Conservation (phyloP, 2,888 invertebrate species). For the Dynastes grantii region DNA sequence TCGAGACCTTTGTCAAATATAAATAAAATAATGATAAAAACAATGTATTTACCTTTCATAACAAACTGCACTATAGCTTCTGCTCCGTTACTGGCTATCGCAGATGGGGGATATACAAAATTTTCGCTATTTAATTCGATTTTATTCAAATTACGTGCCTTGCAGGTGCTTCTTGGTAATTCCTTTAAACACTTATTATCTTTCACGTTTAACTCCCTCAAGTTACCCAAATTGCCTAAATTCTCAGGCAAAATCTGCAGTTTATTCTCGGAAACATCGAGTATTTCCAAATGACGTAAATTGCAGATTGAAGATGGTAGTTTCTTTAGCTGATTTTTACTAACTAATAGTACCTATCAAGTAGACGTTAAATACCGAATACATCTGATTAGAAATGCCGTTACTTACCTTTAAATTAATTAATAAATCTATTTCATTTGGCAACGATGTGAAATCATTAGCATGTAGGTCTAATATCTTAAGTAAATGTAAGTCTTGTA, state of each 20-base stretch:
- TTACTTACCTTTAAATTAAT: conserved; percentile 77
- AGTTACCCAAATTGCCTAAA: conserved; percentile 76
- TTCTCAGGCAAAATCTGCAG: conserved; percentile 77
- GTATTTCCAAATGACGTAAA: conserved; percentile 76
- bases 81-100: conserved; percentile 76
- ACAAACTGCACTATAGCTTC: conserved; percentile 79
- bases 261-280: conserved; percentile 82
- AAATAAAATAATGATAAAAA: neutral
- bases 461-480: conserved; percentile 78
- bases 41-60: conserved; percentile 69
- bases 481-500: conserved; percentile 80
- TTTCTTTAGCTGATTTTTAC: conserved; percentile 80
- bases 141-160: conserved; percentile 75
- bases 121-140: conserved; percentile 77
- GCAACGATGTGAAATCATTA: conserved; percentile 78
- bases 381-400: neutral
- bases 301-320: conserved; percentile 81
- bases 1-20: too few relatives aligned
- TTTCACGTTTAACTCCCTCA: conserved; percentile 77
- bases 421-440: conserved; percentile 78
- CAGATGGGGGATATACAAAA: conserved; percentile 79
- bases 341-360: conserved; percentile 79
- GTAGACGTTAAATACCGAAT: neutral
- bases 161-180: conserved; percentile 79
- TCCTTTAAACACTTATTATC: conserved; percentile 75